Evolutionary conservation across 2,797 vertebrate genomes (phyloP).

Genomic region (Gobio occitaniae): DNA sequence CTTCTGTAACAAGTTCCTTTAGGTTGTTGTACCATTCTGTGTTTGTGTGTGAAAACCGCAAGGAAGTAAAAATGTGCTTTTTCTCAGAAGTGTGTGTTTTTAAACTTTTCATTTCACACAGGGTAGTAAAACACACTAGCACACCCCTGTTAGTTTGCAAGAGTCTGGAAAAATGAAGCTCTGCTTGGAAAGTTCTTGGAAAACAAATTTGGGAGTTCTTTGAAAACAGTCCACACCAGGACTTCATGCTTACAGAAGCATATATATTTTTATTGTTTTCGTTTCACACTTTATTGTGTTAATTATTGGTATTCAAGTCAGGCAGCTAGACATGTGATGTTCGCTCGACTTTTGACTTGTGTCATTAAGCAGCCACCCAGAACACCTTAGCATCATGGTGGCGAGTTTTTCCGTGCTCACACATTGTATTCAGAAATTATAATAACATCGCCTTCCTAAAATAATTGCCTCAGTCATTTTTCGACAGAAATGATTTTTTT

Average conservation of each 20-base stretch:
- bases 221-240: background rate
- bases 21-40: background rate
- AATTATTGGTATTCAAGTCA: background rate
- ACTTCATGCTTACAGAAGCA: background rate
- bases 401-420: background rate
- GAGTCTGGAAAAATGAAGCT: background rate
- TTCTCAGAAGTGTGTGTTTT: constrained; percentile 25
- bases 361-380: background rate
- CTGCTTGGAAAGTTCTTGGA: constrained; percentile 6
- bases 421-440: background rate
- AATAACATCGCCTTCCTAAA: background rate
- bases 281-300: background rate
- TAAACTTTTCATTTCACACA: constrained; percentile 18
- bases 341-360: background rate
- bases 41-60: constrained; percentile 26
- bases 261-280: background rate
- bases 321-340: background rate
- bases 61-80: background rate
- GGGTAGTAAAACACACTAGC: constrained; percentile 27
- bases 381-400: background rate
- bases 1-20: background rate
- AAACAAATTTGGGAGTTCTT: constrained; percentile 2
- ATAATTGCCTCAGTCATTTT: too few relatives aligned
- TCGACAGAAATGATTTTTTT: too few relatives aligned
- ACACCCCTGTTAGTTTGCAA: background rate